Percentiles rank a stretch among this genome's conserved stretches.
Evolutionary conservation across 2,797 vertebrate species (phyloP).

Genomic region (Anguilla anguilla): DNA sequence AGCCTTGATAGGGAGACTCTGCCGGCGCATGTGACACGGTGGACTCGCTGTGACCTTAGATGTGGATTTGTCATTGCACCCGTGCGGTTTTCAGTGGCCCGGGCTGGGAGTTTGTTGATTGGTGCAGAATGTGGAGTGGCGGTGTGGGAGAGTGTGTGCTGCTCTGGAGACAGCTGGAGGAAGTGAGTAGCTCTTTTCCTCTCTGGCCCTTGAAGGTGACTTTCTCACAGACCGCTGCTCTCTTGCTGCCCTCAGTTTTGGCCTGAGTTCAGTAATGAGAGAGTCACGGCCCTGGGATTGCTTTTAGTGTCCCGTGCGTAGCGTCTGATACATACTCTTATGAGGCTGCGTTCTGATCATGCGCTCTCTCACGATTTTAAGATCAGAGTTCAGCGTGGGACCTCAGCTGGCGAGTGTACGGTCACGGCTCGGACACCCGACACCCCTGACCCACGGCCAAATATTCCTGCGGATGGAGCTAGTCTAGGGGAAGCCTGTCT

Average conservation of each 20-base stretch:
- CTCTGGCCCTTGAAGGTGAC: constrained; percentile 31
- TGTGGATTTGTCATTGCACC: neutral
- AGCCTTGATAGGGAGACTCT: neutral
- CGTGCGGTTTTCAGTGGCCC: neutral
- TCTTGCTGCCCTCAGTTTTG: neutral
- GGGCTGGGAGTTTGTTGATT: neutral
- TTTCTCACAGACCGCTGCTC: constrained; percentile 6
- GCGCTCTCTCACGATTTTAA: neutral
- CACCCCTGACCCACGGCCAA: constrained; percentile 11
- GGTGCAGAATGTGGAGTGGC: neutral
- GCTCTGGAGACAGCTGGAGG: neutral
- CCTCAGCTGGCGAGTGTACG: neutral
- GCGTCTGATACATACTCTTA: neutral
- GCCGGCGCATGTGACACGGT: neutral
- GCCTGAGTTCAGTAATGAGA: neutral
- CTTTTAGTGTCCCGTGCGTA: neutral
- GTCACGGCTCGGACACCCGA: constrained; percentile 32
- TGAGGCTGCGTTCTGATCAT: neutral
- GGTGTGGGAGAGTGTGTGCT: too few relatives aligned
- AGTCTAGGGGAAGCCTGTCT: neutral
- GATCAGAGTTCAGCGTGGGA: neutral
- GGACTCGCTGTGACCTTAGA: neutral
- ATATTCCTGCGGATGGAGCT: neutral
- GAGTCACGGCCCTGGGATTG: neutral
- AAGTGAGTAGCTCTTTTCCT: neutral